phyloP scores from a whole-genome alignment of 1,140 invertebrate genomes.

The Forficula auricularia region DNA sequence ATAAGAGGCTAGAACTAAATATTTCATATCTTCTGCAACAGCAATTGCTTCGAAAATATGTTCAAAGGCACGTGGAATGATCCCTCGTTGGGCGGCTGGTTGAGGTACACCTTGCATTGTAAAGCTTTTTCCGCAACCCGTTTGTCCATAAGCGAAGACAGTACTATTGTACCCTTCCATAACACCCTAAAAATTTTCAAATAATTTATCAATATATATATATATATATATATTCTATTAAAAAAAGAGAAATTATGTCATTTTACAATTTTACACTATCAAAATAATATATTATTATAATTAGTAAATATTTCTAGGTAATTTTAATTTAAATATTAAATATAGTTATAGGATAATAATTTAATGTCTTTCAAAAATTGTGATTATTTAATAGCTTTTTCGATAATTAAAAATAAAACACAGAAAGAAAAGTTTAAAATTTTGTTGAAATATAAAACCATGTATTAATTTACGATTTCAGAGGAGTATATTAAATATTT shows the following conservation, averaged over 20 bases:
- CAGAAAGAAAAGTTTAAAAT: too few species aligned
- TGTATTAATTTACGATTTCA: too few species aligned
- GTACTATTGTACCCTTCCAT: conserved; percentile 76
- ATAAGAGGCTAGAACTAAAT: conserved; percentile 76
- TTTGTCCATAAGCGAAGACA: conserved; percentile 77
- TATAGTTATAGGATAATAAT: too few species aligned
- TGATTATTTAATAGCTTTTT: too few species aligned
- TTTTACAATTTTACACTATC: conserved; percentile 24
- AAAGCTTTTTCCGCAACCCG: conserved; percentile 65
- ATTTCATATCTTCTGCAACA: conserved; percentile 61
- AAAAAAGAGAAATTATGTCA: conserved; percentile 25
- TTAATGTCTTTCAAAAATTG: too few species aligned
- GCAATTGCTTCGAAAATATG: conserved; percentile 85
- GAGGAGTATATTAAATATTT: too few species aligned
- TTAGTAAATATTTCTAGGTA: background rate
- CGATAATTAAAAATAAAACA: too few species aligned
- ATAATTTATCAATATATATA: conserved; percentile 27
- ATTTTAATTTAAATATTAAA: too few species aligned
- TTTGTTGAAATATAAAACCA: too few species aligned
- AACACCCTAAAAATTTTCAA: conserved; percentile 47
- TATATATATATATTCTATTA: too few species aligned
- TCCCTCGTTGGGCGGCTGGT: conserved; percentile 39
- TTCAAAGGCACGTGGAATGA: conserved; percentile 75
- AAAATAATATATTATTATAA: conserved; percentile 25
- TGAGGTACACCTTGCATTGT: conserved; percentile 59